phyloP scores from a whole-genome alignment of 2,113 vertebrate genomes.

The Apteryx owenii region DNA sequence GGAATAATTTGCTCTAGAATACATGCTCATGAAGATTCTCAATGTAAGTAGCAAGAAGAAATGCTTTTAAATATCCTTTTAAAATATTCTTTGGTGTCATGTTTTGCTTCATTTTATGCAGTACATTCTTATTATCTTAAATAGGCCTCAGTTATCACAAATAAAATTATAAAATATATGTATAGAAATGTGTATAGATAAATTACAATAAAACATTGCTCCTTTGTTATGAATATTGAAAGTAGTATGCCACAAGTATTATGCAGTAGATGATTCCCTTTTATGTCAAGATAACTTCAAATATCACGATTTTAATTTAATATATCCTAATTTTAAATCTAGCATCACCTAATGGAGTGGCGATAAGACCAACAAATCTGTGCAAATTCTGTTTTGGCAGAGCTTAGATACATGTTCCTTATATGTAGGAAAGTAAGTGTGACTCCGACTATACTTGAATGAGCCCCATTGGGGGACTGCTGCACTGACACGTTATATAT shows the following conservation, averaged over 20 bases:
- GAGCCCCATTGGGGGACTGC: background rate
- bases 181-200: background rate
- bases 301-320: background rate
- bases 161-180: background rate
- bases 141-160: background rate
- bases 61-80: background rate
- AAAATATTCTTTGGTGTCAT: background rate
- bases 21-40: background rate
- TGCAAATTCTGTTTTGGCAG: background rate
- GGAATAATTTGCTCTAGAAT: background rate
- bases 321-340: background rate
- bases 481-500: background rate
- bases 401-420: background rate
- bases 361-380: conserved; percentile 7
- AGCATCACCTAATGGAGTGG: background rate
- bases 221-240: background rate
- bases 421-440: background rate
- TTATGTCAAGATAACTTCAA: conserved; percentile 3
- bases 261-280: background rate
- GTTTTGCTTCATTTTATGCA: background rate
- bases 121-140: background rate
- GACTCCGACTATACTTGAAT: background rate
- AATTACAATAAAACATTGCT: background rate
- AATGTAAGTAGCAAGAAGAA: background rate
- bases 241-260: background rate